Evolutionary conservation across 2,797 vertebrate species (phyloP).

Genomic region (Ctenopoma multispine): DNA sequence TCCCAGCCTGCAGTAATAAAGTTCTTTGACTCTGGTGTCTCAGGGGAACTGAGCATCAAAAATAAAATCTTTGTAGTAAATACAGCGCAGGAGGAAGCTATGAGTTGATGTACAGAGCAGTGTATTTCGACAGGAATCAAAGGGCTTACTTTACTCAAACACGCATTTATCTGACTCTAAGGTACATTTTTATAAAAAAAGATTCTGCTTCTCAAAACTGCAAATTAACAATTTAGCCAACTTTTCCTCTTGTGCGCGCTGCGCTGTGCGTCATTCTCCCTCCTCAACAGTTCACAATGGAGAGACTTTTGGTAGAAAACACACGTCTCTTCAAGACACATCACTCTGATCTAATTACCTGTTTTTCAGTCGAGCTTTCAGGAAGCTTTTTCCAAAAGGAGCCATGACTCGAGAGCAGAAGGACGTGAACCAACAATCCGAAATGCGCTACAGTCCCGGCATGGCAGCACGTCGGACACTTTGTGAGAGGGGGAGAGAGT

Average conservation of each 20-base stretch:
- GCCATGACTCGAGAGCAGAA: constrained; percentile 83
- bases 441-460: constrained; percentile 46
- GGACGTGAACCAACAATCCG: constrained; percentile 22
- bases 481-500: constrained; percentile 13
- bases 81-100: constrained; percentile 31
- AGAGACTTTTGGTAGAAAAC: background rate
- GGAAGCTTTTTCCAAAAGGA: constrained; percentile 92
- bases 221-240: background rate
- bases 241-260: background rate
- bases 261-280: constrained; percentile 23
- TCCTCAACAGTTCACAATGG: background rate
- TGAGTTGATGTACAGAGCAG: background rate
- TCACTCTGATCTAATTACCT: constrained; percentile 82
- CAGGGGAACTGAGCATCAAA: constrained; percentile 20
- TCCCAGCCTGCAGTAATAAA: constrained; percentile 21
- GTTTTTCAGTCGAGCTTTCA: constrained; percentile 93
- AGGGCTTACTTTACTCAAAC: background rate
- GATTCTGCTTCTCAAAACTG: background rate
- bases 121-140: background rate
- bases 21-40: constrained; percentile 8
- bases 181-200: too few species aligned
- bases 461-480: constrained; percentile 46
- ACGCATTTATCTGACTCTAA: too few species aligned
- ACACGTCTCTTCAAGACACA: background rate
- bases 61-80: constrained; percentile 29